These are phyloP conservation scores for Naja naja DNA, from an alignment of 2,113 vertebrate species.

Conservation along the genomic window DNA sequence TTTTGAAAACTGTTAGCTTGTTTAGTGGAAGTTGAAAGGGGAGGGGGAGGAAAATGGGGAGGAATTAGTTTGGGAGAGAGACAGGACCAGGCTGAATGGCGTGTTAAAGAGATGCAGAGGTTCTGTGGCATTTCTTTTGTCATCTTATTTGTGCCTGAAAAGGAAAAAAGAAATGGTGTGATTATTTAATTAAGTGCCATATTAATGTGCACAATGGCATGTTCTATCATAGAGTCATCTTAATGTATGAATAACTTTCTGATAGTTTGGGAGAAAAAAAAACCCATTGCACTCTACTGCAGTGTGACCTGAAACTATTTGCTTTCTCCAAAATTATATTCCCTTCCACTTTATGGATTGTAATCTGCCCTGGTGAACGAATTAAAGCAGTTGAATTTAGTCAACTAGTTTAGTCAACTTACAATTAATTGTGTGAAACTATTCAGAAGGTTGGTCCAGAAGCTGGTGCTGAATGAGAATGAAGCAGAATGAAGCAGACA, in stretches of 20 bases:
- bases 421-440: not conserved
- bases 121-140: slow-evolving; percentile 48
- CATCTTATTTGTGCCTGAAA: slow-evolving; percentile 46
- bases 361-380: not conserved
- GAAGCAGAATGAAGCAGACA: not conserved
- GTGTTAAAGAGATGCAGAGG: slow-evolving; percentile 52
- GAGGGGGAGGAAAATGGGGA: slow-evolving; percentile 29
- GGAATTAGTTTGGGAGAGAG: slow-evolving; percentile 64
- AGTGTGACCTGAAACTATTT: not conserved
- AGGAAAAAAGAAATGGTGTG: slow-evolving; percentile 59
- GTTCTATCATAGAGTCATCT: not conserved
- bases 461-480: not conserved
- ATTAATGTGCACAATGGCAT: slow-evolving; percentile 31
- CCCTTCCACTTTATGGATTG: not conserved
- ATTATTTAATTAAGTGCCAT: slow-evolving; percentile 57
- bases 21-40: not conserved
- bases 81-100: slow-evolving; percentile 61
- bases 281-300: not conserved
- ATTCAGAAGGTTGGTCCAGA: not conserved
- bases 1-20: slow-evolving; percentile 35
- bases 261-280: not conserved
- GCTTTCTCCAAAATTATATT: not conserved
- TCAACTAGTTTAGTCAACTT: too few relatives aligned
- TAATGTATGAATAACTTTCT: not conserved
- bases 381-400: not conserved